Evolutionary conservation across 2,797 vertebrate genomes (phyloP).

Genomic region (Acipenser transmontanus): DNA sequence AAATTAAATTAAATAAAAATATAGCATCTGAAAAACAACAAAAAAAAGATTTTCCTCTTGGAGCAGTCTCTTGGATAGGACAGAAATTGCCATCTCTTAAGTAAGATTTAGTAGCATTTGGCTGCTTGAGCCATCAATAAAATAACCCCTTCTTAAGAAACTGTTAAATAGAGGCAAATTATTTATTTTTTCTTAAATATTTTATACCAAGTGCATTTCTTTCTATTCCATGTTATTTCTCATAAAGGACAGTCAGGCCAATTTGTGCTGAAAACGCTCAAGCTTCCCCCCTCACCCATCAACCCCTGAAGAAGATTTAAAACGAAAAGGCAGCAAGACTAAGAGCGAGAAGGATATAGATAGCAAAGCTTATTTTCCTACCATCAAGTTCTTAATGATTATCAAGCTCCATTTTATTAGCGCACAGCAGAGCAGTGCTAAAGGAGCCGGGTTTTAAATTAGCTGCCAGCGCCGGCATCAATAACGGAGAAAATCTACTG

Average conservation of each 20-base stretch:
- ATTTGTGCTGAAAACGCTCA: slow-evolving; percentile 12
- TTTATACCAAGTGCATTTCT: too few relatives aligned
- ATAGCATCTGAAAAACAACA: too few relatives aligned
- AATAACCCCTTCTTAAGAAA: too few relatives aligned
- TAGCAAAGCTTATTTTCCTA: slow-evolving; percentile 11
- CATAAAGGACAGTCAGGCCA: not conserved
- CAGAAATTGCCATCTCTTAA: too few relatives aligned
- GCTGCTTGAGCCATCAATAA: too few relatives aligned
- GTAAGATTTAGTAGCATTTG: too few relatives aligned
- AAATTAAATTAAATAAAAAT: too few relatives aligned
- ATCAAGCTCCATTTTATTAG: slow-evolving; percentile 45
- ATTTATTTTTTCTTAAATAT: too few relatives aligned
- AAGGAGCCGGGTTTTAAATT: slow-evolving; percentile 44
- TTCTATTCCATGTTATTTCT: not conserved
- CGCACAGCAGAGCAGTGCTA: slow-evolving; percentile 26
- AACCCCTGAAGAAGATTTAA: slow-evolving; percentile 6
- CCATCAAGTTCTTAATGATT: slow-evolving; percentile 31
- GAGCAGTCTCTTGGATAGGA: too few relatives aligned
- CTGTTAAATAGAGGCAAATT: too few relatives aligned
- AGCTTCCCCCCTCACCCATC: not conserved
- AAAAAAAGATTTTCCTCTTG: too few relatives aligned
- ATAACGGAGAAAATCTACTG: slow-evolving; percentile 56
- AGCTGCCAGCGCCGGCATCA: slow-evolving; percentile 49
- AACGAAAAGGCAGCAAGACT: slow-evolving; percentile 7
- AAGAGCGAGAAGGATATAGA: not conserved